These are phyloP conservation scores for Erebia ligea DNA, from an alignment of 2,888 invertebrate genomes.

Conservation along the genomic window DNA sequence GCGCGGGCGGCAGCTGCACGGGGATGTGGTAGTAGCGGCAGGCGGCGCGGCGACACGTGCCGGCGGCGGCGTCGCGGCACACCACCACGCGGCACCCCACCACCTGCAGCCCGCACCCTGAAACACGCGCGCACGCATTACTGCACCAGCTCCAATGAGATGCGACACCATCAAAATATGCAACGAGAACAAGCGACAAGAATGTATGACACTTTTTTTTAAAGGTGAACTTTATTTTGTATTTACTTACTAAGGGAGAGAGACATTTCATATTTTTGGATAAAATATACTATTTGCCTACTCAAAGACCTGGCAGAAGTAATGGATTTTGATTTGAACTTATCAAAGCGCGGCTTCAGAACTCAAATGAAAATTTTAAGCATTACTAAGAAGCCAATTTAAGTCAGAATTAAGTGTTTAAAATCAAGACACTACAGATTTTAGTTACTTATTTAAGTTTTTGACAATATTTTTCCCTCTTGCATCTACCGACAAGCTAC, in stretches of 20 bases:
- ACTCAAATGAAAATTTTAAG: background rate
- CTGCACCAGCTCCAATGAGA: background rate
- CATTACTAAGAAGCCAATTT: background rate
- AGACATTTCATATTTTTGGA: background rate
- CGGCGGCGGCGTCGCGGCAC: conserved; percentile 97
- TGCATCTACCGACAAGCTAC: background rate
- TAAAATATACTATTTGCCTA: background rate
- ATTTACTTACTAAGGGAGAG: background rate
- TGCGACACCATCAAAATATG: background rate
- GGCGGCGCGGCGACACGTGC: conserved; percentile 95
- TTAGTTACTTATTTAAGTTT: background rate
- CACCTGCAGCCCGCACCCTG: conserved; percentile 97
- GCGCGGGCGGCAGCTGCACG: conserved; percentile 92
- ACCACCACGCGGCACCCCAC: conserved; percentile 97
- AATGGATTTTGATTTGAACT: background rate
- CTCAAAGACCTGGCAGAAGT: background rate
- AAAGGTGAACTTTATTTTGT: background rate
- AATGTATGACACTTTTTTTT: conserved; percentile 21
- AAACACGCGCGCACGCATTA: conserved; percentile 53
- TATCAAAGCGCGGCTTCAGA: background rate
- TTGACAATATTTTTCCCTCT: background rate
- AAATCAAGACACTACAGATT: background rate
- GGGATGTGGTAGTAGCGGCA: conserved; percentile 99
- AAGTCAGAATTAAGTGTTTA: background rate
- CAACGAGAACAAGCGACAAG: conserved; percentile 12